Conservation (phyloP, 2,113 vertebrate species). For the Aplodontia rufa region DNA sequence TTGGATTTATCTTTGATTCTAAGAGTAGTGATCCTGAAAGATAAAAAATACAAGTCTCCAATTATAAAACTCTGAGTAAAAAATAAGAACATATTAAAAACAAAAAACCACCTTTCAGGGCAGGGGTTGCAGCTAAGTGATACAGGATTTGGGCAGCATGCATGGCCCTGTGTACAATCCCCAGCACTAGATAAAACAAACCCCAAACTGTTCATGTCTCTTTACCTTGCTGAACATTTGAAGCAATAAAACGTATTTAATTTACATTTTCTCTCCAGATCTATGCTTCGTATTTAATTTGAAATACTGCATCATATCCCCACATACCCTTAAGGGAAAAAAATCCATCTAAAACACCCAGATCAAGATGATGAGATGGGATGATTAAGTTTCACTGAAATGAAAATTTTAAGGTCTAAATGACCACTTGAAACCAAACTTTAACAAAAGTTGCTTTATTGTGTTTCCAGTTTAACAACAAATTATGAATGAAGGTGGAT, state of each 20-base stretch:
- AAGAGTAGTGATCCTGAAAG: slow-evolving; percentile 95
- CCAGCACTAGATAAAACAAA: not conserved
- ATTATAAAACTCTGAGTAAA: slow-evolving; percentile 41
- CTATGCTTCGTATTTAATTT: slow-evolving; percentile 31
- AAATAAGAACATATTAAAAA: not conserved
- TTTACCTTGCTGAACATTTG: not conserved
- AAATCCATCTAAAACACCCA: slow-evolving; percentile 6
- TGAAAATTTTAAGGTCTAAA: slow-evolving; percentile 61
- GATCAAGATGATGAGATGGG: slow-evolving; percentile 11
- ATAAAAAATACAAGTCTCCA: slow-evolving; percentile 67
- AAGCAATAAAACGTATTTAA: slow-evolving; percentile 44
- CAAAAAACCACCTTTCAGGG: not conserved
- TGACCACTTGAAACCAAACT: slow-evolving; percentile 35
- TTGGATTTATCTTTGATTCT: slow-evolving; percentile 99
- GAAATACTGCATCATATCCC: not conserved
- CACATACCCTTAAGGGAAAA: not conserved
- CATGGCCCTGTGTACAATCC: not conserved
- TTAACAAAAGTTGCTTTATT: slow-evolving; percentile 50
- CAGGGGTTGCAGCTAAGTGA: not conserved
- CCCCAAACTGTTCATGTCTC: not conserved
- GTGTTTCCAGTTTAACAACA: slow-evolving; percentile 52
- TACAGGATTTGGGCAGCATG: too few relatives aligned
- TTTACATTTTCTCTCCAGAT: slow-evolving; percentile 27
- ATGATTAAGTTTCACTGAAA: slow-evolving; percentile 49
- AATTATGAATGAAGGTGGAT: slow-evolving; percentile 42